Evolutionary conservation across 2,797 vertebrate genomes (phyloP).

Genomic region (Spea hammondii): DNA sequence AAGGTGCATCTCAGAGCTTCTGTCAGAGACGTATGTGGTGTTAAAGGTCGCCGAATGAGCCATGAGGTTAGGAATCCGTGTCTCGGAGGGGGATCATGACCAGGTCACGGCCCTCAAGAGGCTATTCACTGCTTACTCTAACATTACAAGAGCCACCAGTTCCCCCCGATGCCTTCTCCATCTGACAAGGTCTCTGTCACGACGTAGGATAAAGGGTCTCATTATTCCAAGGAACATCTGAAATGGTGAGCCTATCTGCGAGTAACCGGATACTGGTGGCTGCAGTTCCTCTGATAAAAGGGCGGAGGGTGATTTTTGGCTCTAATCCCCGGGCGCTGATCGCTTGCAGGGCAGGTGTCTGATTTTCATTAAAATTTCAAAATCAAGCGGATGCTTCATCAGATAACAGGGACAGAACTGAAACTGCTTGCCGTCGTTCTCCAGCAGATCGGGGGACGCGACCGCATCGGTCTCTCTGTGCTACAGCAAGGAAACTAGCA

Average conservation of each 20-base stretch:
- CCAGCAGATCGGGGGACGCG: conserved; percentile 58
- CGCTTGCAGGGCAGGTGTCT: conserved; percentile 86
- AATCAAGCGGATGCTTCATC: conserved; percentile 78
- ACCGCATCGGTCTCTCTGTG: conserved; percentile 60
- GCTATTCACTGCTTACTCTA: conserved; percentile 60
- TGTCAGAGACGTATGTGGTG: conserved; percentile 5
- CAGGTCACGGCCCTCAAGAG: conserved; percentile 61
- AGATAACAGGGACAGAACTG: conserved; percentile 79
- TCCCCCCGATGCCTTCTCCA: conserved; percentile 62
- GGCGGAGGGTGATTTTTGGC: conserved; percentile 60
- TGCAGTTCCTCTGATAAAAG: conserved; percentile 64
- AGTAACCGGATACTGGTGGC: conserved; percentile 71
- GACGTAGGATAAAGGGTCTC: conserved; percentile 72
- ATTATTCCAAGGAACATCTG: conserved; percentile 74
- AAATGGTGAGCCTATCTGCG: conserved; percentile 72
- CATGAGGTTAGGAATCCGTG: neutral
- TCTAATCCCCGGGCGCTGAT: conserved; percentile 72
- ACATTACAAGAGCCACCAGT: conserved; percentile 64
- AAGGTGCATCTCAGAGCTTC: no score
- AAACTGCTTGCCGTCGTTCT: conserved; percentile 68
- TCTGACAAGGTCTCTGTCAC: conserved; percentile 72
- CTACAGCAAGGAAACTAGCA: conserved; percentile 34
- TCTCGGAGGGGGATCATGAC: conserved; percentile 51
- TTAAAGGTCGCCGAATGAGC: conserved; percentile 30
- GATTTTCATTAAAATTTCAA: conserved; percentile 95